These are phyloP conservation scores for Meteorus cinctellus DNA, from an alignment of 2,888 invertebrate species.

Conservation along the genomic window DNA sequence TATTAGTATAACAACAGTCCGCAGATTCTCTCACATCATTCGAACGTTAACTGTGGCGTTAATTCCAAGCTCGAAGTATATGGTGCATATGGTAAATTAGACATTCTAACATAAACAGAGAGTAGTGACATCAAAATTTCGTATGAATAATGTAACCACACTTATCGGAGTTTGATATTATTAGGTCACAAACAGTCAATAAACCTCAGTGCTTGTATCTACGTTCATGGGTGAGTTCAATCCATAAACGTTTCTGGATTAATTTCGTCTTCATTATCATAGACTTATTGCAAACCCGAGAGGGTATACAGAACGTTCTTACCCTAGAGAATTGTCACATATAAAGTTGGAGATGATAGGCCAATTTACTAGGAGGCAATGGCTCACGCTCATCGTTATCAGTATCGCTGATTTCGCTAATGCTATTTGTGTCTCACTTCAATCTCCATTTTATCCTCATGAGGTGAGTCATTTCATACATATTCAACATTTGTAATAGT, in stretches of 20 bases:
- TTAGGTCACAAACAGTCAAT: background rate
- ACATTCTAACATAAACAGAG: slow-evolving; percentile 25
- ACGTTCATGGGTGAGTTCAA: background rate
- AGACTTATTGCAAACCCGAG: background rate
- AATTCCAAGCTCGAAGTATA: slow-evolving; percentile 40
- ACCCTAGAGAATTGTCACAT: background rate
- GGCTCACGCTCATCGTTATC: slow-evolving; percentile 85
- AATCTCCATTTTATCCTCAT: slow-evolving; percentile 89
- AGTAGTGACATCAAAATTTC: slow-evolving; percentile 13
- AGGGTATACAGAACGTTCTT: background rate
- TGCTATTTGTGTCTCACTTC: slow-evolving; percentile 88
- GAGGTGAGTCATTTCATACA: slow-evolving; percentile 77
- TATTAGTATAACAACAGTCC: slow-evolving; percentile 58
- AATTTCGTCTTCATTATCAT: background rate
- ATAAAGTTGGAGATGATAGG: slow-evolving; percentile 74
- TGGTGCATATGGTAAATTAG: slow-evolving; percentile 20
- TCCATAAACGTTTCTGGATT: background rate
- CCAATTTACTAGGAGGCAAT: slow-evolving; percentile 83
- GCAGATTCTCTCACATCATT: slow-evolving; percentile 54
- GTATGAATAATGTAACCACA: background rate
- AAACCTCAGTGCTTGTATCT: background rate
- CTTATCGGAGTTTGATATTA: background rate
- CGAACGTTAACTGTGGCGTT: slow-evolving; percentile 60
- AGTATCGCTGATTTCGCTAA: slow-evolving; percentile 90
- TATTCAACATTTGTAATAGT: background rate